These are phyloP conservation scores for Saturnia pavonia DNA, from an alignment of 2,888 invertebrate species.

Conservation along the genomic window DNA sequence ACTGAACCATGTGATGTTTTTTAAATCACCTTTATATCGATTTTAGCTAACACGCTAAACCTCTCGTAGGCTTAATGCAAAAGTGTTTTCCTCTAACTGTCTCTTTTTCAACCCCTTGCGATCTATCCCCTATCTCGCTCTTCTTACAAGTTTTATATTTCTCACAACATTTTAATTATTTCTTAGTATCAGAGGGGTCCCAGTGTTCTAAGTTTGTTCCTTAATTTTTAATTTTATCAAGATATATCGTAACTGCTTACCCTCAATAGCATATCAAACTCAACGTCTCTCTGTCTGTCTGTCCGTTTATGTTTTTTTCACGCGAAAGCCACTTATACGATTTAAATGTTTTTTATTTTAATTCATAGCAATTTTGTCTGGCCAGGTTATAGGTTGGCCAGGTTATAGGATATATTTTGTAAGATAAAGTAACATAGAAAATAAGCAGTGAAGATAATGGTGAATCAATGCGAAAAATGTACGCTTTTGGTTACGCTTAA, in stretches of 20 bases:
- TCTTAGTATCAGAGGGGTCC: background rate
- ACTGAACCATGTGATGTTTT: background rate
- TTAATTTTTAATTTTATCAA: background rate
- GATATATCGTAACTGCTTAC: background rate
- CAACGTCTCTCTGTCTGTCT: no score
- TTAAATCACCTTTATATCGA: background rate
- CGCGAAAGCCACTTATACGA: no score
- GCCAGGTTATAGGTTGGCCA: no score
- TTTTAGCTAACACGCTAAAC: constrained; percentile 17
- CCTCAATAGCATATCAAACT: no score
- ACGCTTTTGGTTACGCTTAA: no score
- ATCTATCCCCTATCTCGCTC: background rate
- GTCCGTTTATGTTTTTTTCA: no score
- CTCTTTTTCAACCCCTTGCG: background rate
- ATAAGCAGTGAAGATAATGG: no score
- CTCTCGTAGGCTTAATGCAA: constrained; percentile 21
- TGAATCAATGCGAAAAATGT: no score
- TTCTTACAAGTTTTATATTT: background rate
- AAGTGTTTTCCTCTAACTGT: constrained; percentile 10
- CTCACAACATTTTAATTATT: background rate
- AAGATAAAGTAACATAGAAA: no score
- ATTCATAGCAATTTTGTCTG: no score
- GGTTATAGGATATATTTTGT: no score
- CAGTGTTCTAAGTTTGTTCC: background rate
- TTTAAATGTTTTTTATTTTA: no score